Conservation (phyloP, 2,888 invertebrate species). For the Dendrolimus pini region DNA sequence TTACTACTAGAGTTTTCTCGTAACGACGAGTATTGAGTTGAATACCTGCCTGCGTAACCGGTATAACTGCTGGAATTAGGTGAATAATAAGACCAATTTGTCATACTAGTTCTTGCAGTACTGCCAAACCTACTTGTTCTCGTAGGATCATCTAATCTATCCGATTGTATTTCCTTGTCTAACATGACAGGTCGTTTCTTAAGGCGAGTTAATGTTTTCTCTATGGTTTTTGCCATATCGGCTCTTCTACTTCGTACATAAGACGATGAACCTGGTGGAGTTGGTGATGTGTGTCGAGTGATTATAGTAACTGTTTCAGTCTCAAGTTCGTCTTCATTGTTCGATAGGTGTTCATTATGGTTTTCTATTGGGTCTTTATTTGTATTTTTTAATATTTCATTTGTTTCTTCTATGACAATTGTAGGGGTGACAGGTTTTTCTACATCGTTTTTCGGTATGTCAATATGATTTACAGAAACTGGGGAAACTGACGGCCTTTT, state of each 20-base stretch:
- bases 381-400: conserved; percentile 18
- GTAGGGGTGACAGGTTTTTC: conserved; percentile 35
- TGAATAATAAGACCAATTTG: conserved; percentile 81
- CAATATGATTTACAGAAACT: conserved; percentile 31
- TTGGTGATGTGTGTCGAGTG: conserved; percentile 87
- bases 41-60: conserved; percentile 67
- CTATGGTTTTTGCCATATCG: conserved; percentile 83
- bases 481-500: conserved; percentile 58
- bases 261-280: conserved; percentile 79
- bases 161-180: conserved; percentile 86
- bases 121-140: conserved; percentile 78
- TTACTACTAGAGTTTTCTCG: conserved; percentile 40
- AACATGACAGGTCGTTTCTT: conserved; percentile 74
- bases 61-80: conserved; percentile 55
- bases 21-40: conserved; percentile 59
- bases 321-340: conserved; percentile 33
- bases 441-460: conserved; percentile 32
- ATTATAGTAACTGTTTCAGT: conserved; percentile 78
- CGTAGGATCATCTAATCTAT: conserved; percentile 82
- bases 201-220: conserved; percentile 80
- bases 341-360: conserved; percentile 15
- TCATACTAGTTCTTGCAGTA: conserved; percentile 75
- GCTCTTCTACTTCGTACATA: conserved; percentile 81
- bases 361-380: conserved; percentile 20
- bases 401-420: conserved; percentile 26